Conservation (phyloP, 2,113 vertebrate genomes). For the Pao palembangensis region DNA sequence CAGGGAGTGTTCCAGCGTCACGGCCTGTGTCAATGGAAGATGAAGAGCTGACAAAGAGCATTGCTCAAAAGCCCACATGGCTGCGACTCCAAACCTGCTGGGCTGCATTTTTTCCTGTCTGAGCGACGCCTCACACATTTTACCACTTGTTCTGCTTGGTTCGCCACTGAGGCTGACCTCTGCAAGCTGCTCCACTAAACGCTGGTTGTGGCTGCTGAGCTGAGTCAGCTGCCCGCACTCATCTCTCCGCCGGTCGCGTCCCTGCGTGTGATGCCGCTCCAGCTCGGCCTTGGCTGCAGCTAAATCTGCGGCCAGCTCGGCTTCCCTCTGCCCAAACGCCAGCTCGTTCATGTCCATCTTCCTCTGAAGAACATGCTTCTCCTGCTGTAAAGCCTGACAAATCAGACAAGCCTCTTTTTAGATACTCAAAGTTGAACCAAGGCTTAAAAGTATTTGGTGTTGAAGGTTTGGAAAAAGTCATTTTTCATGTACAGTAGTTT, state of each 20-base stretch:
- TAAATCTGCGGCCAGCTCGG: slow-evolving; percentile 69
- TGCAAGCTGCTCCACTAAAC: slow-evolving; percentile 77
- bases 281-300: slow-evolving; percentile 53
- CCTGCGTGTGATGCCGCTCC: slow-evolving; percentile 65
- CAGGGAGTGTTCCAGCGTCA: slow-evolving; percentile 73
- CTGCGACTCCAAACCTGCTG: slow-evolving; percentile 46
- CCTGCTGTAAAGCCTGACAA: slow-evolving; percentile 70
- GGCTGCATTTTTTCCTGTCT: slow-evolving; percentile 53
- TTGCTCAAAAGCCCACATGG: slow-evolving; percentile 19
- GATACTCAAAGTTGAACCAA: no score
- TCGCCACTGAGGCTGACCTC: slow-evolving; percentile 62
- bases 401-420: slow-evolving; percentile 1
- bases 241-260: slow-evolving; percentile 63
- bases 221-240: slow-evolving; percentile 73
- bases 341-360: slow-evolving; percentile 70
- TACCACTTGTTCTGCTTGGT: background rate
- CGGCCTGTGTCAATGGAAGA: slow-evolving; percentile 62
- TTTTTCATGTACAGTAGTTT: no score
- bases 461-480: no score
- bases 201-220: slow-evolving; percentile 76
- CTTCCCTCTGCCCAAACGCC: slow-evolving; percentile 66
- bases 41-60: slow-evolving; percentile 3
- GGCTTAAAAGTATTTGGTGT: no score
- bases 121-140: background rate
- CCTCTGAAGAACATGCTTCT: slow-evolving; percentile 71